Base-by-base conservation (phyloP, 2,888 invertebrate genomes). In the Noctua pronuba region DNA sequence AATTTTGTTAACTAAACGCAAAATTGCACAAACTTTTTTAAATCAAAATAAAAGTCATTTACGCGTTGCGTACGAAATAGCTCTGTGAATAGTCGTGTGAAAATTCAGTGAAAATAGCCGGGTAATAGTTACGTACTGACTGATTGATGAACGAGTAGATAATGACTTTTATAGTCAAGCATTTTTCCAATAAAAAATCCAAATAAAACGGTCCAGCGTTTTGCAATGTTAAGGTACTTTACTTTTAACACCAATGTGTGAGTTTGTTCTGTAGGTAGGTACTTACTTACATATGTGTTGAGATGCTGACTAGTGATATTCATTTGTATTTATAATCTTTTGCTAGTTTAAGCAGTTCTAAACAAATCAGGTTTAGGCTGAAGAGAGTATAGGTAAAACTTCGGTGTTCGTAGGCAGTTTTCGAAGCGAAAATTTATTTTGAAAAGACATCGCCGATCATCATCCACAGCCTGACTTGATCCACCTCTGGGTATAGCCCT, bases 111-210 rank as follows among this genome's bases (percentile, higher is more conserved):
- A 71, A 79, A 84, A 79, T 72, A 55, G n/a, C 46, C 41, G 67
- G 21, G 21, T 44, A 68, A 79, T 79, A 83, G 84, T 67, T 79
- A 81, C 67, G 62, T 49, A 49, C 72, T 79, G 81, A 84, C 72
- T 79, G 84, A 81, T 84, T 81, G 84, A 81, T 72, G 81, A 72
- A 79, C 84, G 81, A 67, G 72, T 67, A 71, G 67, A 80, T 84
- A 81, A 81, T 81, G n/a, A 81, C 81, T 84, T 84, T 84, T 72
- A 84, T 68, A 64, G 83, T 62, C 67, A 49, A 64, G 31, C 44
- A 72, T 84, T 81, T 79, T 77, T 55, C 21, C 10, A 38, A 79
- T 68, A 69, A 73, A 83, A 83, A 65, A 69, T 44, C 28, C 35
- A n/a, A 28, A 65, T 69, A 83, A 83, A 75, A 77, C 13, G 28